These are phyloP conservation scores for Vulpes ferrilata DNA, from an alignment of 2,113 vertebrate species.

Conservation along the genomic window DNA sequence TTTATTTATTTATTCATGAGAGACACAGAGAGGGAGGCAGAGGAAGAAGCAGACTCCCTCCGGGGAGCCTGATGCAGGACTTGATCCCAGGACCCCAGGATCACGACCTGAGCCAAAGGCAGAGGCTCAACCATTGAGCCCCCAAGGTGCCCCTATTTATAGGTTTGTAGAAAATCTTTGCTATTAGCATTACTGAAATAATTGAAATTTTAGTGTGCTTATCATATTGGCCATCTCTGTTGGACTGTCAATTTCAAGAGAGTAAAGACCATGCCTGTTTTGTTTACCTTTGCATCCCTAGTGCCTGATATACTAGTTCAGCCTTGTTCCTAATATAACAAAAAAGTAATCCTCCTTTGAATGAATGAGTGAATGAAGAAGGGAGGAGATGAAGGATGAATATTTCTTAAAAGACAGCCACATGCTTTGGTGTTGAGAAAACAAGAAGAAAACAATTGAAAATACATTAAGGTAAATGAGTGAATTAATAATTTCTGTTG, in stretches of 20 bases:
- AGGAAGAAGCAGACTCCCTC: too few species aligned
- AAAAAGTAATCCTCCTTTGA: not conserved
- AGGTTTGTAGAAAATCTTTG: not conserved
- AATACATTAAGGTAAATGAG: conserved; percentile 12
- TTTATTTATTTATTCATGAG: too few species aligned
- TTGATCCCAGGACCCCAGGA: too few species aligned
- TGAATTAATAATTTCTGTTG: conserved; percentile 51
- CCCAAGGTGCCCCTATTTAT: not conserved
- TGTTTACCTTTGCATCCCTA: not conserved
- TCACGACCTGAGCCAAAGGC: too few species aligned
- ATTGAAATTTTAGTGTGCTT: conserved; percentile 33
- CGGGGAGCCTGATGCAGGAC: too few species aligned
- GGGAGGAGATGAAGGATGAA: not conserved
- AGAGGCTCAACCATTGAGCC: too few species aligned
- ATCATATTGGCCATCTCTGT: not conserved
- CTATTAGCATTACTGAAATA: conserved; percentile 9
- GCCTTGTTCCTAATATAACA: not conserved
- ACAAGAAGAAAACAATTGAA: conserved; percentile 22
- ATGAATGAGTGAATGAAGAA: not conserved
- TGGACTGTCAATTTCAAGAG: not conserved
- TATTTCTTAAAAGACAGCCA: not conserved
- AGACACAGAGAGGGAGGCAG: too few species aligned
- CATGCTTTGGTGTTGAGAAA: conserved; percentile 4
- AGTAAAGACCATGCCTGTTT: not conserved
- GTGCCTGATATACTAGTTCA: not conserved